Conservation (phyloP, 2,888 invertebrate species). For the Drosophila buzzatii region DNA sequence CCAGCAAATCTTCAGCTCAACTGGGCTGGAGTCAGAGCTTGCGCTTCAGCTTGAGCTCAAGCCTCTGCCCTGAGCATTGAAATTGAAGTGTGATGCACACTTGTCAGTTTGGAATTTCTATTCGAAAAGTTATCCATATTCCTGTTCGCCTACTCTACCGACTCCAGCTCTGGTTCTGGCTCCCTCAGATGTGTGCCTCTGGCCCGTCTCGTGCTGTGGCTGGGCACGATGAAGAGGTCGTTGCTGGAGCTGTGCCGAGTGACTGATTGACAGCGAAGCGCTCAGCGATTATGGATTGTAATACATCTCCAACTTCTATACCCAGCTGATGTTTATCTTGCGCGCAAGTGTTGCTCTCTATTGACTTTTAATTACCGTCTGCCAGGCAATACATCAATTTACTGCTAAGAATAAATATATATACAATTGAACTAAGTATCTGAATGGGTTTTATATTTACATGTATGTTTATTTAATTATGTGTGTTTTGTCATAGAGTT, state of each 20-base stretch:
- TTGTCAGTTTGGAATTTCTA: conserved; percentile 75
- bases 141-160: conserved; percentile 27
- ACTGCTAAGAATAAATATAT: conserved; percentile 19
- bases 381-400: conserved; percentile 28
- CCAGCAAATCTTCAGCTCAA: conserved; percentile 63
- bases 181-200: conserved; percentile 5
- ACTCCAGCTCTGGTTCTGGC: conserved; percentile 11
- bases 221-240: conserved; percentile 34
- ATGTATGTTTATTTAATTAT: not conserved
- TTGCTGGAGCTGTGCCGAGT: conserved; percentile 34
- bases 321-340: conserved; percentile 54
- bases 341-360: conserved; percentile 32
- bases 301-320: conserved; percentile 66
- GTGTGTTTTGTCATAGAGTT: not conserved
- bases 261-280: conserved; percentile 71
- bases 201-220: not conserved
- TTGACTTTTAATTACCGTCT: conserved; percentile 70
- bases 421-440: conserved; percentile 6
- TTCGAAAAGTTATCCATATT: conserved; percentile 75
- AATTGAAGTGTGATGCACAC: conserved; percentile 60
- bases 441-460: not conserved
- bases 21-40: conserved; percentile 23
- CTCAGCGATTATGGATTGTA: conserved; percentile 77
- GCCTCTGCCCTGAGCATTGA: conserved; percentile 22
- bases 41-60: conserved; percentile 13